These are phyloP conservation scores for Sinhomidia bicolor DNA, from an alignment of 2,888 invertebrate species.

Conservation along the genomic window DNA sequence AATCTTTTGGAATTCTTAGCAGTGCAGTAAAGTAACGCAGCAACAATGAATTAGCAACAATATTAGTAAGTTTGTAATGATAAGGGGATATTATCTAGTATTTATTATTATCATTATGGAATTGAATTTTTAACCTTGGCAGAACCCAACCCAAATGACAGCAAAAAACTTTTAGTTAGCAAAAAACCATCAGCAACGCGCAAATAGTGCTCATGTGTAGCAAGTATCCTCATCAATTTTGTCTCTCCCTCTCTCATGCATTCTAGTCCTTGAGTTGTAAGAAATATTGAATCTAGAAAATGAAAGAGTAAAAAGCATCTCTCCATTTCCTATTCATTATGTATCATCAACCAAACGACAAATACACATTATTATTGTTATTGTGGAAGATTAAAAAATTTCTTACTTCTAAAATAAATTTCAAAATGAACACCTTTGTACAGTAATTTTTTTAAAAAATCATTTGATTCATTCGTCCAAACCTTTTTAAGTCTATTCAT, in stretches of 20 bases:
- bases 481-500: too few species aligned
- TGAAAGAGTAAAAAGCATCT: neutral
- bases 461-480: too few species aligned
- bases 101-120: conserved; percentile 24
- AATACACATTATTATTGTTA: neutral
- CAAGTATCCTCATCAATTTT: neutral
- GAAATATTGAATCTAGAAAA: conserved; percentile 3
- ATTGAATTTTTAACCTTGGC: conserved; percentile 59
- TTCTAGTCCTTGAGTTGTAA: conserved; percentile 21
- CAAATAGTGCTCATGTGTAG: neutral
- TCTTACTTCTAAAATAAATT: too few species aligned
- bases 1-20: too few species aligned
- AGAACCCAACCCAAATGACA: conserved; percentile 57
- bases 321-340: conserved; percentile 16
- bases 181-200: neutral
- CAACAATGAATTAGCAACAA: conserved; percentile 31
- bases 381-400: too few species aligned
- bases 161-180: neutral
- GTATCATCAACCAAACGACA: neutral
- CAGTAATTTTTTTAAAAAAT: too few species aligned
- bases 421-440: too few species aligned
- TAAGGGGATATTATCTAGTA: conserved; percentile 13
- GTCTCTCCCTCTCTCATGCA: neutral
- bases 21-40: neutral
- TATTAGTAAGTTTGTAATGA: conserved; percentile 5